Evolutionary conservation across 2,113 vertebrate genomes (phyloP).

Genomic region (Piaya cayana): DNA sequence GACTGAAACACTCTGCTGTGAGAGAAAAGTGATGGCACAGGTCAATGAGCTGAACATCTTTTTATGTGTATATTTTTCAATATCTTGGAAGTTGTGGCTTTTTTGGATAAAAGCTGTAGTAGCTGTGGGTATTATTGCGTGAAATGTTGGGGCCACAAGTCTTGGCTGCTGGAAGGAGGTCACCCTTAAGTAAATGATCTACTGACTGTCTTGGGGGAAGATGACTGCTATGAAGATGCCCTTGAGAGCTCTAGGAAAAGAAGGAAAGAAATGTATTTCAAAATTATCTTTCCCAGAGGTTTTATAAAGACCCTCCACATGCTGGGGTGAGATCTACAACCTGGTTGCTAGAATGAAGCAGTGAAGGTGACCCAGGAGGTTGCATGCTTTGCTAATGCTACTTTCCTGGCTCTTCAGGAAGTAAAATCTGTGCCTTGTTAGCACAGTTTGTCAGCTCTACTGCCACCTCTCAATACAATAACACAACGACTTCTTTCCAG

Average conservation of each 20-base stretch:
- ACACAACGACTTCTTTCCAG: too few relatives aligned
- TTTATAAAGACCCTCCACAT: not conserved
- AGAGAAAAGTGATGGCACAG: not conserved
- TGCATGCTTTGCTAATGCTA: not conserved
- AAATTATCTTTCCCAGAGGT: too few relatives aligned
- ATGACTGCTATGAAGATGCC: fast-evolving
- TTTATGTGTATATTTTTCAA: not conserved
- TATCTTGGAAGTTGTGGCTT: not conserved
- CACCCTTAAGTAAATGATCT: not conserved
- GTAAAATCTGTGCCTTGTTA: too few relatives aligned
- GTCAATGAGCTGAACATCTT: not conserved
- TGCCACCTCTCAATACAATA: too few relatives aligned
- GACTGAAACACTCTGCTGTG: not conserved
- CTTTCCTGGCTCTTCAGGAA: too few relatives aligned
- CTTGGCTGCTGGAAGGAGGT: not conserved
- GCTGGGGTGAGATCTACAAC: not conserved
- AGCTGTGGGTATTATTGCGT: not conserved
- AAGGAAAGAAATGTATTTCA: too few relatives aligned
- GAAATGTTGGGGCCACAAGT: fast-evolving
- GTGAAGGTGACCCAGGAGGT: not conserved
- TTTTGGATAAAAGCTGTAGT: not conserved
- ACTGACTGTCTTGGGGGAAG: not conserved
- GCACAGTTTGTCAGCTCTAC: too few relatives aligned
- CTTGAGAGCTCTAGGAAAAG: not conserved
- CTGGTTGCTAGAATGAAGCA: not conserved